Evolutionary conservation across 1,140 invertebrate genomes (phyloP).

Genomic region (Apis dorsata): DNA sequence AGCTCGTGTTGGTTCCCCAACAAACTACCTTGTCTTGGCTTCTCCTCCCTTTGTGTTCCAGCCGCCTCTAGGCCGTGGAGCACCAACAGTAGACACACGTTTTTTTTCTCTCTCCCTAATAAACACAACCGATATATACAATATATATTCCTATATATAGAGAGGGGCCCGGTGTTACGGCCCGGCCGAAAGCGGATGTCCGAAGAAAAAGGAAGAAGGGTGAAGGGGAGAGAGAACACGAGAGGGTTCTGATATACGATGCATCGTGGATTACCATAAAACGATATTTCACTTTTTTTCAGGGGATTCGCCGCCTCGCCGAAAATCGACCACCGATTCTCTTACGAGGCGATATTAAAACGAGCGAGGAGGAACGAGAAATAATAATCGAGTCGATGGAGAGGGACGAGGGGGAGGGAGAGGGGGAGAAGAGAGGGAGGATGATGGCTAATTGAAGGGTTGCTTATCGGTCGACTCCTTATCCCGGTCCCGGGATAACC

Average conservation of each 20-base stretch:
- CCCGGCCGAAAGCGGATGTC: constrained; percentile 40
- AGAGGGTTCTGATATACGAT: constrained; percentile 36
- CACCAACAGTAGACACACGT: constrained; percentile 59
- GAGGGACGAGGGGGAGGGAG: not conserved
- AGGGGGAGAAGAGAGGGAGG: no score
- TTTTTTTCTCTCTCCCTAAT: constrained; percentile 56
- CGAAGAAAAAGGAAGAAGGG: not conserved
- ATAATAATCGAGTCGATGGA: constrained; percentile 26
- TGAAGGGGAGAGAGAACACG: constrained; percentile 13
- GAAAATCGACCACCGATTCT: not conserved
- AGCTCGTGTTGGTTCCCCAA: constrained; percentile 65
- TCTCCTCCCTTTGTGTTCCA: constrained; percentile 57
- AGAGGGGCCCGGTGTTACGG: constrained; percentile 10
- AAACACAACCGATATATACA: constrained; percentile 65
- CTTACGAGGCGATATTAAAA: constrained; percentile 22
- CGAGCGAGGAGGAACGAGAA: constrained; percentile 15
- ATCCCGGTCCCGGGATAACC: not conserved
- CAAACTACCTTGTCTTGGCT: constrained; percentile 63
- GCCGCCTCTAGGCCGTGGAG: constrained; percentile 55
- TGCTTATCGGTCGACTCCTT: not conserved
- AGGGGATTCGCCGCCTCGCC: constrained; percentile 3
- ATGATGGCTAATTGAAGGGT: constrained; percentile 30
- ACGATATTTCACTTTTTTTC: constrained; percentile 49
- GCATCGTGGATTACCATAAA: constrained; percentile 58
- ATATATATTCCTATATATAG: constrained; percentile 53